These are phyloP conservation scores for Orestias chungarensis DNA, from an alignment of 2,797 vertebrate genomes.

Conservation along the genomic window DNA sequence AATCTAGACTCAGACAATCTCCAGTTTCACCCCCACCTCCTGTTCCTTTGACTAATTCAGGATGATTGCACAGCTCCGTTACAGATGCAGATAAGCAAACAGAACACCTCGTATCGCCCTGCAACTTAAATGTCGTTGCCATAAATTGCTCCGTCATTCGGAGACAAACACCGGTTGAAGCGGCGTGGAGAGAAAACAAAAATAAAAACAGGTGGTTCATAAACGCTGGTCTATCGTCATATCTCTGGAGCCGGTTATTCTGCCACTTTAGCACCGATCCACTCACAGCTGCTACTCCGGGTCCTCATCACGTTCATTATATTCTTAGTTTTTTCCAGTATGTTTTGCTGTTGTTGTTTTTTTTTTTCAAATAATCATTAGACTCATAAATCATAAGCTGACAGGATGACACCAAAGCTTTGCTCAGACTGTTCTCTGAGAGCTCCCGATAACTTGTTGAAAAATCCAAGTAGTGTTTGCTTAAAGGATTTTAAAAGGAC, in stretches of 20 bases:
- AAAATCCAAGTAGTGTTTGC: constrained; percentile 10
- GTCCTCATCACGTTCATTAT: constrained; percentile 30
- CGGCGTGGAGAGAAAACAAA: not conserved
- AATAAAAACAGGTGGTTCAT: constrained; percentile 49
- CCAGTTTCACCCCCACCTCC: constrained; percentile 60
- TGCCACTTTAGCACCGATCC: constrained; percentile 4
- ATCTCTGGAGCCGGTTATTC: constrained; percentile 7
- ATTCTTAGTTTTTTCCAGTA: not conserved
- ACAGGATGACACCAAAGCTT: constrained; percentile 21
- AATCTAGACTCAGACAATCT: constrained; percentile 25
- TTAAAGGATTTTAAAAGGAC: constrained; percentile 8
- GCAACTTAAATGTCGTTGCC: constrained; percentile 5
- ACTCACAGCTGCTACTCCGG: constrained; percentile 19
- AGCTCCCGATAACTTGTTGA: constrained; percentile 12
- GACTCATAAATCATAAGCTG: constrained; percentile 22
- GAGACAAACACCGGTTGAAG: constrained; percentile 49
- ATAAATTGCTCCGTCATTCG: constrained; percentile 42
- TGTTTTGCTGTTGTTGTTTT: constrained; percentile 3
- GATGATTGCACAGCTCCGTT: constrained; percentile 52
- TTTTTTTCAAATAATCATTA: constrained; percentile 10
- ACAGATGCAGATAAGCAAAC: constrained; percentile 50
- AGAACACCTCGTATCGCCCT: constrained; percentile 22
- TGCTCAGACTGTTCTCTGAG: constrained; percentile 28
- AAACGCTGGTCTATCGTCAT: constrained; percentile 24
- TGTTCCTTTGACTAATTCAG: constrained; percentile 70